Evolutionary conservation across 2,888 invertebrate species (phyloP), one percentile per base, ranked within the genome.

Genomic region (Lasioglossum pauxillum): DNA sequence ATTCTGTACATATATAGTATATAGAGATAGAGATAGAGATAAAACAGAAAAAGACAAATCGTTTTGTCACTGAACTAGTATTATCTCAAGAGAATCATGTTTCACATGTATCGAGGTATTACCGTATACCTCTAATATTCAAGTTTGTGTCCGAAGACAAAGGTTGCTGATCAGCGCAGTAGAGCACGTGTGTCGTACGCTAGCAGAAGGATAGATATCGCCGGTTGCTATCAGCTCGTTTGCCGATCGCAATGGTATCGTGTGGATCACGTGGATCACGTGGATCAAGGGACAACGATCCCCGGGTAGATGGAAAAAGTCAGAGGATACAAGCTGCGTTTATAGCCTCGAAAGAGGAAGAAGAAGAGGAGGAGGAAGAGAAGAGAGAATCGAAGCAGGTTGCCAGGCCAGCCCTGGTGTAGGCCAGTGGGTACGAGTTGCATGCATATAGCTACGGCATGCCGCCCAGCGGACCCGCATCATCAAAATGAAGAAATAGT

Each of bases 401-500:
- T 89, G 83, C 73, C 82, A 78, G 81, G 83, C 85, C 57, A 83
- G 81, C 75, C 71, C 75, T 83, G 80, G 83, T 85, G 76, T 90
- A 85, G 89, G 85, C 87, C 86, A 91, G 82, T 89, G 86, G 83
- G 80, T 88, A 88, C 80, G 46, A 74, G 64, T 46, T n/a, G 78
- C 38, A 49, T 69, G n/a, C 19, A 31, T 64, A 57, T 69, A 41
- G 76, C 57, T 49, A 75, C 71, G 78, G 71, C 78, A 86, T 64
- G 80, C 57, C 74, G 57, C 60, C 14, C 76, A 64, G 53, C 83
- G 69, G 84, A 82, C 90, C 90, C 90, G 89, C 89, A 91, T 91
- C 84, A 89, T 91, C 75, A 73, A 86, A 88, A 88, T 80, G 84
- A 88, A 90, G 89, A 88, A 88, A 85, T 82, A 82, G 78, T 23